Percentiles rank a stretch among this genome's conserved stretches.
Conservation (phyloP, 2,888 invertebrate genomes). For the Pristionchus mayeri region DNA sequence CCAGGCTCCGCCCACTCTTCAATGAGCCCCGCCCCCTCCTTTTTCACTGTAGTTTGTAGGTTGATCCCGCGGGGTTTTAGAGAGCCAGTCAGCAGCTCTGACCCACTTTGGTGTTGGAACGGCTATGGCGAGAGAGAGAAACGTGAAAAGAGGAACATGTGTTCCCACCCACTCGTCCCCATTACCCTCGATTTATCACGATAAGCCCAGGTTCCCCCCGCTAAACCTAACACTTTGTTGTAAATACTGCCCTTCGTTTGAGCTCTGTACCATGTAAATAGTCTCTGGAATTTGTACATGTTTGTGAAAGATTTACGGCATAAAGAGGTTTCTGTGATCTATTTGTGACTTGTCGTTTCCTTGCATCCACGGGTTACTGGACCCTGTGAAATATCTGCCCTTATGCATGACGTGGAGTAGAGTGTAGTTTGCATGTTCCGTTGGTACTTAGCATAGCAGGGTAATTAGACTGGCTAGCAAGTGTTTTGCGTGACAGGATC, state of each 20-base stretch:
- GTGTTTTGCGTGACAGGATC: background rate
- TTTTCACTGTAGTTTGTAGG: too few species aligned
- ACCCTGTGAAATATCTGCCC: background rate
- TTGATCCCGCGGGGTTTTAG: background rate
- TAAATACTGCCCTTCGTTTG: background rate
- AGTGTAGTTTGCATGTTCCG: too few species aligned
- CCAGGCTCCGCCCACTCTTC: background rate
- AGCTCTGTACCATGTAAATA: slow-evolving; percentile 28
- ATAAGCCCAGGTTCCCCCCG: background rate
- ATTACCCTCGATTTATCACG: background rate
- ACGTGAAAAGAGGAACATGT: background rate
- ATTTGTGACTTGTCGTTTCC: background rate
- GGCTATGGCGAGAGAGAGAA: background rate
- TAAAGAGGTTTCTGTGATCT: slow-evolving; percentile 3
- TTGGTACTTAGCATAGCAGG: background rate
- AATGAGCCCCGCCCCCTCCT: background rate
- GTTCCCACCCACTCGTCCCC: background rate
- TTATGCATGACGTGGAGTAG: slow-evolving; percentile 9
- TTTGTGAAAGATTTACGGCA: background rate
- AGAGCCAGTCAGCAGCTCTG: background rate
- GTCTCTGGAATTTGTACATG: background rate
- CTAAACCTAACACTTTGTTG: background rate
- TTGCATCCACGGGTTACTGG: background rate
- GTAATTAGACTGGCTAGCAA: too few species aligned
- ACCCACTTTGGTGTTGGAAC: slow-evolving; percentile 36